A percentile compares a stretch with the other conserved stretches of the same genome.
These are phyloP conservation scores for Neodiprion lecontei DNA, from an alignment of 1,140 invertebrate genomes.

Conservation along the genomic window DNA sequence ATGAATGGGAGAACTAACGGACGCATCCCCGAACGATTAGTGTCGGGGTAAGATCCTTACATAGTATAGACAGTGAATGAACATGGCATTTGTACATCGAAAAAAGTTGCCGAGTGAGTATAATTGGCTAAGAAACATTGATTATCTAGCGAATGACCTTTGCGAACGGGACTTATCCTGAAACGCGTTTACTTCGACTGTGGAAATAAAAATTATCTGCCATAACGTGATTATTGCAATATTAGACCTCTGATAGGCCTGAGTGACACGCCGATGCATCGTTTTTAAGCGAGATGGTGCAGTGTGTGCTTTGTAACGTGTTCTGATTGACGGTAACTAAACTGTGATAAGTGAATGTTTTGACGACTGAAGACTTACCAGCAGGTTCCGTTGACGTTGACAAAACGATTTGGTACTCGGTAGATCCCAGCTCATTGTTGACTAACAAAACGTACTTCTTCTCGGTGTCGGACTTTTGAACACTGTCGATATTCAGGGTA, in stretches of 20 bases:
- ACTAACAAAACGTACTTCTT: conserved; percentile 71
- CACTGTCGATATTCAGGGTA: conserved; percentile 68
- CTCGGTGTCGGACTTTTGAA: conserved; percentile 79
- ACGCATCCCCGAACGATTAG: too few relatives aligned
- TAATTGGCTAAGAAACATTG: neutral
- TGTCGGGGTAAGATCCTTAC: neutral
- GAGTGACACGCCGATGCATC: too few relatives aligned
- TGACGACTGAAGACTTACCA: conserved; percentile 58
- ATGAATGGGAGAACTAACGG: neutral
- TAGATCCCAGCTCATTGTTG: conserved; percentile 69
- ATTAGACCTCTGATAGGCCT: too few relatives aligned
- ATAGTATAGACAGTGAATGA: neutral
- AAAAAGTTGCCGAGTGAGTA: neutral
- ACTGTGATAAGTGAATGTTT: conserved; percentile 10
- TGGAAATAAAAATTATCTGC: too few relatives aligned
- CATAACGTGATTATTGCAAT: too few relatives aligned
- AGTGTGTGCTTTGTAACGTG: conserved; percentile 9
- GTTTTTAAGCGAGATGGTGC: neutral
- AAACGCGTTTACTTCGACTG: too few relatives aligned
- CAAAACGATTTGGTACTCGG: conserved; percentile 70
- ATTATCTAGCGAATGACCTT: neutral
- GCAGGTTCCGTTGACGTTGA: conserved; percentile 75
- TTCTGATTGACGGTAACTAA: neutral
- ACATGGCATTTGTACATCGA: neutral
- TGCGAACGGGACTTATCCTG: too few relatives aligned